A percentile compares a stretch with the other conserved stretches of the same genome.
Conservation (phyloP, 2,888 invertebrate species). For the Callyntrura sp. region DNA sequence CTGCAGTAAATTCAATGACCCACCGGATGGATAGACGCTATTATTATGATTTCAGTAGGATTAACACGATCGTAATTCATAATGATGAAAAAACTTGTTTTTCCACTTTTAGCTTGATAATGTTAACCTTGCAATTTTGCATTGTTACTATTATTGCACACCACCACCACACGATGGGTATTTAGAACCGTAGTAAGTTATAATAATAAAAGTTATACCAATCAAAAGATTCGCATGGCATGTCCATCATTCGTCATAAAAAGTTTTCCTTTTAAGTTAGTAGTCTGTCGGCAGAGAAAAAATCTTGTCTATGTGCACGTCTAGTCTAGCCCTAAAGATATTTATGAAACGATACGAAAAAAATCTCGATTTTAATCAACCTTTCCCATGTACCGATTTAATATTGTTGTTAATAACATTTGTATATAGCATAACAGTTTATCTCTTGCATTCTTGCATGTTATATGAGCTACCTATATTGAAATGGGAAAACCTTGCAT, state of each 20-base stretch:
- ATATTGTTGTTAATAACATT: background rate
- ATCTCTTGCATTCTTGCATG: too few species aligned
- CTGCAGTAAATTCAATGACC: constrained; percentile 66
- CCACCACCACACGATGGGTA: background rate
- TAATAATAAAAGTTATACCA: background rate
- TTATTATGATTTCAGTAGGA: background rate
- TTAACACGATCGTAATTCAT: constrained; percentile 30
- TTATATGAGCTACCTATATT: background rate
- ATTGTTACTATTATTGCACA: background rate
- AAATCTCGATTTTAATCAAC: background rate
- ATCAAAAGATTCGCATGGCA: constrained; percentile 20
- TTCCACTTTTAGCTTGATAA: constrained; percentile 57
- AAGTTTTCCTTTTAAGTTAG: background rate
- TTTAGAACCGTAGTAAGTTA: background rate
- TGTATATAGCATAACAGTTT: too few species aligned
- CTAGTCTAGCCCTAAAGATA: background rate
- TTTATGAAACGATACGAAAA: background rate
- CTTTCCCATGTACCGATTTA: too few species aligned
- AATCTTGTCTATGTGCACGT: background rate
- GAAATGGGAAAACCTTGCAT: too few species aligned
- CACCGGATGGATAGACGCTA: constrained; percentile 44
- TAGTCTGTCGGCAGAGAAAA: background rate
- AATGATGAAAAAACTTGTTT: constrained; percentile 68
- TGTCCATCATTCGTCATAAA: background rate
- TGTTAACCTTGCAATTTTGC: background rate